Conservation (phyloP, 2,797 vertebrate genomes). For the Amphiprion clarkii region DNA sequence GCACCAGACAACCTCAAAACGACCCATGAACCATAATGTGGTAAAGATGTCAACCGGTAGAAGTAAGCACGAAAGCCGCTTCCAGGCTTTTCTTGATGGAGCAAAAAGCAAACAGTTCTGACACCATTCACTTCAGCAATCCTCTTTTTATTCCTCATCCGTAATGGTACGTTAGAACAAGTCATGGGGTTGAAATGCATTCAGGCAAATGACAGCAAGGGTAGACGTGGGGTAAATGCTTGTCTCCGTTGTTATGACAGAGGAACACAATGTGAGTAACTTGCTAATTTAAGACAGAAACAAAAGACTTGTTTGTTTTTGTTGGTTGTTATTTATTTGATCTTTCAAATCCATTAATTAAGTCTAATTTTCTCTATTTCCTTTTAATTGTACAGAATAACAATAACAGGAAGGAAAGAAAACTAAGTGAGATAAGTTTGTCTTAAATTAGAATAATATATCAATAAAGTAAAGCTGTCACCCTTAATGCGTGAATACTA, state of each 20-base stretch:
- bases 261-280: constrained; percentile 18
- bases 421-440: not conserved
- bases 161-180: constrained; percentile 53
- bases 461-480: constrained; percentile 5
- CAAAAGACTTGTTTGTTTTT: not conserved
- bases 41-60: constrained; percentile 65
- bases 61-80: constrained; percentile 38
- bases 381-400: not conserved
- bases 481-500: constrained; percentile 2
- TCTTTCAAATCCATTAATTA: constrained; percentile 4
- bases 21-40: constrained; percentile 58
- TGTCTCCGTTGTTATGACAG: constrained; percentile 35
- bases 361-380: not conserved
- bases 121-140: constrained; percentile 55
- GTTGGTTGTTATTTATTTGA: not conserved
- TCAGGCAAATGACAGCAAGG: constrained; percentile 59
- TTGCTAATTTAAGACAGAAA: not conserved
- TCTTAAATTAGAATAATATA: constrained; percentile 2
- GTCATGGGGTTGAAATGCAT: constrained; percentile 55
- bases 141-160: constrained; percentile 43
- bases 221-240: constrained; percentile 31
- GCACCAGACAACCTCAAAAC: constrained; percentile 51
- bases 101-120: constrained; percentile 66
- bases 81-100: constrained; percentile 59
- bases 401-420: not conserved